These are phyloP conservation scores for Maniola hyperantus DNA, from an alignment of 2,888 invertebrate genomes.

Conservation along the genomic window DNA sequence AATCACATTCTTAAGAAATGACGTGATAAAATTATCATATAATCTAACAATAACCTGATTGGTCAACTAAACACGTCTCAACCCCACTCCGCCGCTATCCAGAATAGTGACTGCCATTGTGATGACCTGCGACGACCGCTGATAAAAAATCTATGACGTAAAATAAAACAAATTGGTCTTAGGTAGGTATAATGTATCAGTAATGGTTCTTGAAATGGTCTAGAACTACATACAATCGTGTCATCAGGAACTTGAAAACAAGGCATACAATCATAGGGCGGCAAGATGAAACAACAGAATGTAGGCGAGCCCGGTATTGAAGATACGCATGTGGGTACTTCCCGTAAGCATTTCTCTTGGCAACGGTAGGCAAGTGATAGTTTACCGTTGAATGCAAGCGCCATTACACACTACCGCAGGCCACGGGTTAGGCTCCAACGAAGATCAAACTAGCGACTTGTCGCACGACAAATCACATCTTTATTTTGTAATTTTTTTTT, in stretches of 20 bases:
- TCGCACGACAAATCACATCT: too few relatives aligned
- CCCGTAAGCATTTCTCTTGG: slow-evolving; percentile 23
- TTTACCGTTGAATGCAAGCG: slow-evolving; percentile 35
- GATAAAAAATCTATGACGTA: too few relatives aligned
- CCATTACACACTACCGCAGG: slow-evolving; percentile 28
- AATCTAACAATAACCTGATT: too few relatives aligned
- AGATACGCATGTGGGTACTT: slow-evolving; percentile 10
- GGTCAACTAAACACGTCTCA: too few relatives aligned
- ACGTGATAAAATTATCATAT: too few relatives aligned
- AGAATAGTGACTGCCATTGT: too few relatives aligned
- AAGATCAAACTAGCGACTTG: background rate
- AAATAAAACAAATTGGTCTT: too few relatives aligned
- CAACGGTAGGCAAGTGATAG: slow-evolving; percentile 29
- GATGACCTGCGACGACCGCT: too few relatives aligned
- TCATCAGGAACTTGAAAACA: background rate
- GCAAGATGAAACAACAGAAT: slow-evolving; percentile 14
- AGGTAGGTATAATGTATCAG: background rate
- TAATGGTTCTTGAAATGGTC: background rate
- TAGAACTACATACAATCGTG: background rate
- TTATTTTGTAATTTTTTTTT: too few relatives aligned
- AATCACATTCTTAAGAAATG: too few relatives aligned
- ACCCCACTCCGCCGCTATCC: too few relatives aligned
- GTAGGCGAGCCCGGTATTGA: slow-evolving; percentile 11
- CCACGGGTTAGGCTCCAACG: background rate
- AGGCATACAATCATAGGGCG: background rate